These are phyloP conservation scores for Scopus umbretta DNA, from an alignment of 2,113 vertebrate species.

Conservation along the genomic window DNA sequence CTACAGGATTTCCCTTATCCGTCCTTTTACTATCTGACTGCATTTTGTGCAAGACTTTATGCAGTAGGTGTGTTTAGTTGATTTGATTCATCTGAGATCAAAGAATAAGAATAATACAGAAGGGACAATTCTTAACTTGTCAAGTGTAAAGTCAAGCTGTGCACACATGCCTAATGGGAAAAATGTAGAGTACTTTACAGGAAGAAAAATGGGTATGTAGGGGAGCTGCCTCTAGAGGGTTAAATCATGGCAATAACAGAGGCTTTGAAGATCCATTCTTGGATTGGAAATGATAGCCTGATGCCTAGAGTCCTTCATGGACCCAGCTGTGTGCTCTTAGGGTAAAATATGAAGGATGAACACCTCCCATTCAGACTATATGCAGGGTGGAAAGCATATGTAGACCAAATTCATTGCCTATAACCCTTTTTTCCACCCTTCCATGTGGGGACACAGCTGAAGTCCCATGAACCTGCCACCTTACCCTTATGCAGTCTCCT, in stretches of 20 bases:
- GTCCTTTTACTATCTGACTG: neutral
- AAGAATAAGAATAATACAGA: neutral
- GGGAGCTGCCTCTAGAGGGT: neutral
- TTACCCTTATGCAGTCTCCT: neutral
- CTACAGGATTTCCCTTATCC: neutral
- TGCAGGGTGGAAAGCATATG: accelerated
- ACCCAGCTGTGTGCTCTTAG: neutral
- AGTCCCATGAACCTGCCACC: neutral
- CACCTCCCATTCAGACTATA: neutral
- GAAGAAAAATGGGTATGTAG: neutral
- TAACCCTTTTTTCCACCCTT: neutral
- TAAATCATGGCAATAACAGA: neutral
- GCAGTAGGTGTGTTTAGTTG: neutral
- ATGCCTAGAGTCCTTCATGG: neutral
- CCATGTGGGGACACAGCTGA: neutral
- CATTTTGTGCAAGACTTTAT: neutral
- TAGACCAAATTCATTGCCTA: neutral
- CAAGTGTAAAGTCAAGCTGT: neutral
- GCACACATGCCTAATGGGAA: neutral
- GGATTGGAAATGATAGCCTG: neutral
- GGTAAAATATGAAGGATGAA: neutral
- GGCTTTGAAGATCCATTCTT: neutral
- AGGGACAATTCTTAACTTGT: neutral
- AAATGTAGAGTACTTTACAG: neutral
- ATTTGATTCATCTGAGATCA: neutral